Conservation (phyloP, 2,888 invertebrate genomes). For the Micoletzkya japonica region DNA sequence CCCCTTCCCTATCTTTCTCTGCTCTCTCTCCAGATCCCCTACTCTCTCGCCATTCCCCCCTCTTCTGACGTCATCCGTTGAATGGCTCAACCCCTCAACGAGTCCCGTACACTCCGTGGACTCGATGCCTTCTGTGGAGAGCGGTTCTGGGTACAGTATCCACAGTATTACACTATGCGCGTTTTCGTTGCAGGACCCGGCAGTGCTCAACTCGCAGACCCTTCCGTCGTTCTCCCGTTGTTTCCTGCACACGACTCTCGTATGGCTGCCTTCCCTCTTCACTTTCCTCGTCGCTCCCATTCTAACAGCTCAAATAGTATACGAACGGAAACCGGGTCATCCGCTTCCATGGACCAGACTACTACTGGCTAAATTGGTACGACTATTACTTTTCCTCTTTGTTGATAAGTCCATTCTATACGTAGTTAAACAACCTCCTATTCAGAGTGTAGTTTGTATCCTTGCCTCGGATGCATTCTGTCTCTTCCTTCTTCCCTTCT, state of each 20-base stretch:
- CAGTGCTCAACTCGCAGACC: slow-evolving; percentile 75
- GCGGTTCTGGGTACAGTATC: slow-evolving; percentile 48
- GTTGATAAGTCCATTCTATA: not conserved
- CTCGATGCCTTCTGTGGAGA: slow-evolving; percentile 58
- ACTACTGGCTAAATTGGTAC: slow-evolving; percentile 50
- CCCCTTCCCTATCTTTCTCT: not conserved
- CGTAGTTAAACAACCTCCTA: slow-evolving; percentile 1
- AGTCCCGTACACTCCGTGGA: slow-evolving; percentile 25
- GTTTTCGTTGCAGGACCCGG: slow-evolving; percentile 74
- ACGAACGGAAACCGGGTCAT: slow-evolving; percentile 34
- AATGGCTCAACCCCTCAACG: not conserved
- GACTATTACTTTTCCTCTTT: slow-evolving; percentile 8
- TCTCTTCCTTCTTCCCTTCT: slow-evolving; percentile 52
- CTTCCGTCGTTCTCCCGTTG: slow-evolving; percentile 86
- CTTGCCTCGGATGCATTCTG: slow-evolving; percentile 49
- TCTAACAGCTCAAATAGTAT: slow-evolving; percentile 51
- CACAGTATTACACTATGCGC: not conserved
- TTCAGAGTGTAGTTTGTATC: slow-evolving; percentile 44
- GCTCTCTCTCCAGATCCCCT: not conserved
- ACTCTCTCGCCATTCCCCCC: not conserved
- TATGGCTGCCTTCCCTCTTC: slow-evolving; percentile 80
- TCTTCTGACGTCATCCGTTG: not conserved
- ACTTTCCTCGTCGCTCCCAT: slow-evolving; percentile 51
- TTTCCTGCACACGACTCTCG: slow-evolving; percentile 85
- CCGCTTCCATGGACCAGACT: slow-evolving; percentile 55